phyloP scores from a whole-genome alignment of 2,113 vertebrate species.

The Nerophis ophidion region DNA sequence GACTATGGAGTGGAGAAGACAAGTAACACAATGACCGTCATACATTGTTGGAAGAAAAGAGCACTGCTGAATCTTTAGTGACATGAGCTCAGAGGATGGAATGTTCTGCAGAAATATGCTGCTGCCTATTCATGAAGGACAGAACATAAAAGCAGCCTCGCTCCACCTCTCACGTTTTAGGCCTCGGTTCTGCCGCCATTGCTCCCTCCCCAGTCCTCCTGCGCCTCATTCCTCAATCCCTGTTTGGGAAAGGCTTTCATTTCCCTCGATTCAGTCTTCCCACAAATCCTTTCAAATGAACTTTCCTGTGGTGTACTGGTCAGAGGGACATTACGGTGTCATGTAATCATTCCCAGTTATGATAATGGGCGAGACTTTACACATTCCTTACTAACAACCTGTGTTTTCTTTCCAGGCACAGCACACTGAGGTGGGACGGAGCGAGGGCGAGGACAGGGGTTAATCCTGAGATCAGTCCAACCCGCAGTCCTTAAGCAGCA shows the following conservation, averaged over 20 bases:
- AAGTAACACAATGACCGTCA: background rate
- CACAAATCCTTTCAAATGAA: background rate
- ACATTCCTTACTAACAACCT: background rate
- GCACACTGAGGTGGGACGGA: constrained; percentile 5
- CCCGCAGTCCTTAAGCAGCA: constrained; percentile 28
- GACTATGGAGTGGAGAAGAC: background rate
- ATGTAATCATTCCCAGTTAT: background rate
- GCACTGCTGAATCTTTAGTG: constrained; percentile 48
- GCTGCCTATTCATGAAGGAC: constrained; percentile 60
- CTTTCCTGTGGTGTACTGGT: background rate
- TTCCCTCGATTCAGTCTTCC: background rate
- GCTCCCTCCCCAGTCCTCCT: background rate
- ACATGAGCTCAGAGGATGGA: constrained; percentile 58
- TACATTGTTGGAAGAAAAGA: constrained; percentile 13
- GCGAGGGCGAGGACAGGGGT: constrained; percentile 35
- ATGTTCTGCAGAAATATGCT: constrained; percentile 66
- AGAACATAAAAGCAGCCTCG: constrained; percentile 48
- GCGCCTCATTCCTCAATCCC: constrained; percentile 1
- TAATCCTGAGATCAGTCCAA: constrained; percentile 50
- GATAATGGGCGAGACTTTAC: background rate
- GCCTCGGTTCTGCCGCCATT: background rate
- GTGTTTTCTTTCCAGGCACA: background rate
- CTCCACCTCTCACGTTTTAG: constrained; percentile 7
- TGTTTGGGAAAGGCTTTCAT: background rate
- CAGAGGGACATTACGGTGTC: background rate